phyloP scores from a whole-genome alignment of 2,888 invertebrate genomes.

The Zootermopsis nevadensis region DNA sequence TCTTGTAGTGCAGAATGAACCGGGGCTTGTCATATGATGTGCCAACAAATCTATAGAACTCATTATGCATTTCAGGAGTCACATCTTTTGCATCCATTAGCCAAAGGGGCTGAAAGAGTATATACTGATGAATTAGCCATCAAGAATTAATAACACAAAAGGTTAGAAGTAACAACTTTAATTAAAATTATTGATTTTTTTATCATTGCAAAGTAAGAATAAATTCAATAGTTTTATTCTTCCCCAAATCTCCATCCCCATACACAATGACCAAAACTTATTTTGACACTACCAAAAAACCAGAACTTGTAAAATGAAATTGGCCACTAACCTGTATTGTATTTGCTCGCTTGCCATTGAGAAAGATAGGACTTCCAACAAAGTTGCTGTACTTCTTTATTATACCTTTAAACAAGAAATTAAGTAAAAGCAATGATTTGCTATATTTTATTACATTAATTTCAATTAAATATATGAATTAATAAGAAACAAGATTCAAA shows the following conservation, averaged over 20 bases:
- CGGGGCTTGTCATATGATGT: constrained; percentile 89
- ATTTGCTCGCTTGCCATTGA: constrained; percentile 91
- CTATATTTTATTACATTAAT: no score
- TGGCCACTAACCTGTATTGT: constrained; percentile 74
- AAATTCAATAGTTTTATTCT: no score
- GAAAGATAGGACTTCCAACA: constrained; percentile 90
- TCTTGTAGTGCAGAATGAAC: constrained; percentile 91
- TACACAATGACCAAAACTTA: no score
- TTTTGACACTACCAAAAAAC: no score
- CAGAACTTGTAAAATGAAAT: constrained; percentile 37
- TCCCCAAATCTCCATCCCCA: no score
- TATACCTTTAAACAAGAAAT: constrained; percentile 71
- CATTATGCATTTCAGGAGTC: constrained; percentile 85
- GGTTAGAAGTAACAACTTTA: not conserved
- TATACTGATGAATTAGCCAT: not conserved
- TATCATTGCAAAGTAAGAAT: no score
- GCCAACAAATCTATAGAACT: constrained; percentile 91
- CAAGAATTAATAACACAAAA: not conserved
- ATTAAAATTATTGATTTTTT: constrained; percentile 3
- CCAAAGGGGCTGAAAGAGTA: constrained; percentile 84
- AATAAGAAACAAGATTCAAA: no score
- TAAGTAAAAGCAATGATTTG: not conserved
- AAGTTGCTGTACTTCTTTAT: constrained; percentile 98
- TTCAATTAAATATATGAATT: no score
- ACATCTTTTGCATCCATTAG: constrained; percentile 91